phyloP scores from a whole-genome alignment of 2,888 invertebrate genomes.

The Theodoxus fluviatilis region DNA sequence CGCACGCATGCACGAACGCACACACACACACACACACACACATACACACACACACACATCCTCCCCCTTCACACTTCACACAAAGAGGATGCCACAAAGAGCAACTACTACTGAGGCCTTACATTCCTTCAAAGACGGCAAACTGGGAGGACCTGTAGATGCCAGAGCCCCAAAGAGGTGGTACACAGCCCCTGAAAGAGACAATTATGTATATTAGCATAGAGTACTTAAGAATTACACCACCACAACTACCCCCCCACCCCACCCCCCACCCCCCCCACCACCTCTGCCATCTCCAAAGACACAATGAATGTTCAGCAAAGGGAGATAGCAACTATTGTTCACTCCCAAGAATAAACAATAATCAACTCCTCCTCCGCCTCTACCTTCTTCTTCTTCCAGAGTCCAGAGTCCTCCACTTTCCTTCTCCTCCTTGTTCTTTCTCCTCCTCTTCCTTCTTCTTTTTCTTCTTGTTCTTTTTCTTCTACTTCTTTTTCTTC shows the following conservation, averaged over 20 bases:
- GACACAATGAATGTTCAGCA: too few species aligned
- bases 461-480: too few species aligned
- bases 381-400: too few species aligned
- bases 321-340: too few species aligned
- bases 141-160: conserved; percentile 63
- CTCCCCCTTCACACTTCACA: not conserved
- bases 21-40: conserved; percentile 15
- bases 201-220: not conserved
- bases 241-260: too few species aligned
- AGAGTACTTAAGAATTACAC: not conserved
- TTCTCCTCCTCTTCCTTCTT: too few species aligned
- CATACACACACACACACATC: not conserved
- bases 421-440: too few species aligned
- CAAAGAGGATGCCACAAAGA: not conserved
- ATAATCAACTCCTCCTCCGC: too few species aligned
- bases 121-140: conserved; percentile 63
- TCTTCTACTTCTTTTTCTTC: too few species aligned
- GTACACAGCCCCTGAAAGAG: conserved; percentile 59
- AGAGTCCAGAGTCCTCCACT: too few species aligned
- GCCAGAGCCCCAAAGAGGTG: conserved; percentile 62
- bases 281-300: not conserved
- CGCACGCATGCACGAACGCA: not conserved
- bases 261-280: too few species aligned
- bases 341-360: too few species aligned
- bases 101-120: conserved; percentile 34